phyloP scores from a whole-genome alignment of 2,113 vertebrate species.

The Tragelaphus scriptus region DNA sequence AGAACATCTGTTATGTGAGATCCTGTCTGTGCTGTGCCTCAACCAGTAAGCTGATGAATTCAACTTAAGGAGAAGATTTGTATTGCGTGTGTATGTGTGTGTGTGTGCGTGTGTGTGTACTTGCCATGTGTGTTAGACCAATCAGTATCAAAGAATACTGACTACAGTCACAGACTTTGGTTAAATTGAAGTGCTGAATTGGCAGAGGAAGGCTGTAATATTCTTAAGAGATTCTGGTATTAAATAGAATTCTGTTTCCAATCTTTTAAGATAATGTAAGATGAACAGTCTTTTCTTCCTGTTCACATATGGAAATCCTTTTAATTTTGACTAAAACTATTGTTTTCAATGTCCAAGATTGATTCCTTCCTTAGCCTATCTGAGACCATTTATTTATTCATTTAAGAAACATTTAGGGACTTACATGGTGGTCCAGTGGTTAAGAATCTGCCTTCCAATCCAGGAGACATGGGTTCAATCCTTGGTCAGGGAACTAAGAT shows the following conservation, averaged over 20 bases:
- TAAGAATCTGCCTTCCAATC: background rate
- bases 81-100: too few species aligned
- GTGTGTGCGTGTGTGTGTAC: background rate
- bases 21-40: background rate
- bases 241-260: background rate
- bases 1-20: constrained; percentile 14
- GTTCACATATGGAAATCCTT: background rate
- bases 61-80: background rate
- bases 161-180: background rate
- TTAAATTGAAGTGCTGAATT: background rate
- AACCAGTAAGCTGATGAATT: background rate
- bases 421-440: background rate
- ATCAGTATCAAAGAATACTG: background rate
- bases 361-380: background rate
- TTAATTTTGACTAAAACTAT: background rate
- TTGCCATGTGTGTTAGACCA: background rate
- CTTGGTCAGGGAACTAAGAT: background rate
- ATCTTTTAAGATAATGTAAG: background rate
- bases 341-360: background rate
- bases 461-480: background rate
- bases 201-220: background rate
- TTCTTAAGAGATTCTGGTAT: background rate
- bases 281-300: background rate
- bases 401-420: background rate
- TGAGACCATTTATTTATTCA: background rate